Evolutionary conservation across 2,888 invertebrate species (phyloP), one percentile per base, ranked within the genome.

Genomic region (Andrena haemorrhoa): DNA sequence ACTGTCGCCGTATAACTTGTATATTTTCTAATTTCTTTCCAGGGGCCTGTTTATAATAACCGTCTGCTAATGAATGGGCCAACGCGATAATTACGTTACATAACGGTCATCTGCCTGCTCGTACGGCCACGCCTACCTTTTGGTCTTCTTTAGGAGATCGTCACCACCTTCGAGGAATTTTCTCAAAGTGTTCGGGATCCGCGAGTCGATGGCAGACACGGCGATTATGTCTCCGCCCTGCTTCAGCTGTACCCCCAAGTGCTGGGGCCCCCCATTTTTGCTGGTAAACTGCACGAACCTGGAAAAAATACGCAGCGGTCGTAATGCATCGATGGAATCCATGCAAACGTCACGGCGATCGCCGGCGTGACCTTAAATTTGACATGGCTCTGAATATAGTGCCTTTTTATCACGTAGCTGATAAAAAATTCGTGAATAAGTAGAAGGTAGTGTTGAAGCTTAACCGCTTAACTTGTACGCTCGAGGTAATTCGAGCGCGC

Each of bases 211-310:
- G 1, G 94, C 94, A 83, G 95, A 95, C 0, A 96, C 94, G 86
- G 96, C 96, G 82, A 96, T 95, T 85, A 97, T 95, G 86, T 96
- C 96, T 1, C 96, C 96, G 31, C 96, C 96, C 70, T 96, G 94
- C 16, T 95, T 95, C 0, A 96, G 95, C 41, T 97, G 94, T 84
- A 95, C 96, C 2, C 97, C 97, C n/a, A 97, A 94, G n/a, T 96
- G 95, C 72, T 95, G 94, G 1, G 95, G 95, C 0, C 95, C 94
- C 0, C 96, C 96, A 60, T 95, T 94, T 86, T 95, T 95, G 31
- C 94, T 94, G 64, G 94, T 94, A 92, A 96, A 97, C 90, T 97
- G 97, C 63, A 97, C 95, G 87, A 97, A 96, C 90, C 97, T 96
- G 84, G 1, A 12, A 16, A 47, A 23, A 1, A 35, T 49, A 60